Evolutionary conservation across 2,113 vertebrate genomes (phyloP), one percentile per base, ranked within the genome.

Genomic region (Alouatta palliata): DNA sequence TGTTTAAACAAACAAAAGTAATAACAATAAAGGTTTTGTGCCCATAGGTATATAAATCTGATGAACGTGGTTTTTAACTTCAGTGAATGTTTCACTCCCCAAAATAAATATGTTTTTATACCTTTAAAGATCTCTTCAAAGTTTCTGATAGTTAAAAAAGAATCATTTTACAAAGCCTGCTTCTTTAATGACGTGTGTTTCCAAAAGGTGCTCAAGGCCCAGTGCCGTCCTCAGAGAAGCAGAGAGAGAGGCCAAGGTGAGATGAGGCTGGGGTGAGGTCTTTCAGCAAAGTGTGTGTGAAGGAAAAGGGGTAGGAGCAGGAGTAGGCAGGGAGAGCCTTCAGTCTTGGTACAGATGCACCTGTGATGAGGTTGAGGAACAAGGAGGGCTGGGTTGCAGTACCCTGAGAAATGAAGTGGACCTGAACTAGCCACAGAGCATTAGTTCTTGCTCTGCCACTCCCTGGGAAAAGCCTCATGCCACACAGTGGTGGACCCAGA

Each of bases 371-470:
- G 37, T 37, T 20, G 23, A 37, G 35, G 37, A 30, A 21, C 21
- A 17, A 4, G 35, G 16, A 3, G 35, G 17, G 4, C 37, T 3
- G 1, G 27, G 10, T n/a, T 81, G 30, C 9, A 40, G 17, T n/a
- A 6, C 43, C 11, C 16, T 81, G 21, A 25, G 54, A 6, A 40
- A 21, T 40, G 58, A 17, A 40, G 61, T 54, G 25, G 27, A 2
- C 30, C 40, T 37, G 23, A 20, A 11, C 52, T 73, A 16, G 35
- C 20, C 45, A 5, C 58, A 16, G 58, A 30, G 19, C 21, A 14
- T 23, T 43, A 4, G n/a, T 40, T 49, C 12, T 2, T 54, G 23
- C 10, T 40, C 75, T 8, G 21, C 9, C 25, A 27, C 3, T 43
- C 12, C 10, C 10, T 14, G 27, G 35, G 20, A 23, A 35, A 87